Evolutionary conservation across 2,888 invertebrate species (phyloP).

Genomic region (Melanostoma mellinum): DNA sequence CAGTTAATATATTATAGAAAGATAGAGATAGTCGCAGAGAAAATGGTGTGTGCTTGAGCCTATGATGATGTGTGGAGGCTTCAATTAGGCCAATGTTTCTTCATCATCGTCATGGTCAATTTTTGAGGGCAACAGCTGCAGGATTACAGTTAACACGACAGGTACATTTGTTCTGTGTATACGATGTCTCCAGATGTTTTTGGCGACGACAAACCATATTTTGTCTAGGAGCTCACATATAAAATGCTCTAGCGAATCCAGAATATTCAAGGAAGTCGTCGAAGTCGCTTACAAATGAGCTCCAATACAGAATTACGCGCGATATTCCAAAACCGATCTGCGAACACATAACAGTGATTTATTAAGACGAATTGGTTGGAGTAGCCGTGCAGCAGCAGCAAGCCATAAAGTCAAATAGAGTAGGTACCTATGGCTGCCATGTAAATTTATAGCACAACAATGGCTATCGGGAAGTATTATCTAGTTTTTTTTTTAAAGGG

Average conservation of each 20-base stretch:
- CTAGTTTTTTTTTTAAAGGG: constrained; percentile 43
- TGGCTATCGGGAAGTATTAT: constrained; percentile 63
- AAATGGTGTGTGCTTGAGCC: too few relatives aligned
- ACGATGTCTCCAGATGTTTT: constrained; percentile 44
- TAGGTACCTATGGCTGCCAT: constrained; percentile 35
- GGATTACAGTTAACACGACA: constrained; percentile 64
- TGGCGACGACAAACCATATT: constrained; percentile 36
- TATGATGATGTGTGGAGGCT: constrained; percentile 19
- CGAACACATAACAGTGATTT: constrained; percentile 68
- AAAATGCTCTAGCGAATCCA: constrained; percentile 17
- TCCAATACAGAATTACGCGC: constrained; percentile 31
- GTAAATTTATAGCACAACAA: constrained; percentile 64
- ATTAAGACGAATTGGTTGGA: constrained; percentile 64
- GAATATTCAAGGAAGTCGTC: constrained; percentile 33
- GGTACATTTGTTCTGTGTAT: constrained; percentile 64
- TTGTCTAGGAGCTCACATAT: neutral
- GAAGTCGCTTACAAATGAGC: constrained; percentile 28
- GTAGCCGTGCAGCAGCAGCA: constrained; percentile 36
- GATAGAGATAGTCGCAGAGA: neutral
- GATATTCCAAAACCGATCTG: constrained; percentile 58
- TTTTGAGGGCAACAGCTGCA: constrained; percentile 55
- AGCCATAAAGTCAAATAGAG: too few relatives aligned
- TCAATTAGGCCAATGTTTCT: constrained; percentile 67
- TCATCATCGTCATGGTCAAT: constrained; percentile 60
- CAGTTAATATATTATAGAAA: neutral